A percentile compares a stretch with the other conserved stretches of the same genome.
Conservation (phyloP, 2,797 vertebrate species). For the Protonibea diacanthus region DNA sequence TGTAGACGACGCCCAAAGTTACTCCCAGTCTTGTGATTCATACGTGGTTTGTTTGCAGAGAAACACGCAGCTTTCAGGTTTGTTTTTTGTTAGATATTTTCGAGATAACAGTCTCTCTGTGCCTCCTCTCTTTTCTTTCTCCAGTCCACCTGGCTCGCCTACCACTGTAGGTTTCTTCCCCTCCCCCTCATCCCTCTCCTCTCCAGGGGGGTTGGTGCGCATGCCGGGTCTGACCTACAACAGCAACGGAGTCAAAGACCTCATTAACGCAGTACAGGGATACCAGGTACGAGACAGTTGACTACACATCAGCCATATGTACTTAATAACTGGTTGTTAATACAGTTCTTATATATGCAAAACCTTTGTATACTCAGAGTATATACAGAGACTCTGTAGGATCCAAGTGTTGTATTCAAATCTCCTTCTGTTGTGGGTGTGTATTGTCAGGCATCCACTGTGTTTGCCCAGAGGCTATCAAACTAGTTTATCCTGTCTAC, state of each 20-base stretch:
- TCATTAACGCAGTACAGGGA: slow-evolving; percentile 93
- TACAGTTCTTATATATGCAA: not conserved
- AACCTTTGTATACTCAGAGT: slow-evolving; percentile 13
- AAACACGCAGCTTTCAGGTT: not conserved
- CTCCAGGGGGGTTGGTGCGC: slow-evolving; percentile 86
- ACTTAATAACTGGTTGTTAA: not conserved
- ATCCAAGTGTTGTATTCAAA: slow-evolving; percentile 68
- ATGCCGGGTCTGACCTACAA: slow-evolving; percentile 95
- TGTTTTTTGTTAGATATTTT: slow-evolving; percentile 11
- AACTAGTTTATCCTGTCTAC: slow-evolving; percentile 86
- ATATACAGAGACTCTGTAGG: no score
- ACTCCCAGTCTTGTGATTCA: slow-evolving; percentile 11
- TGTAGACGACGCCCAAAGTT: slow-evolving; percentile 34
- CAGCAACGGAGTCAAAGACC: slow-evolving; percentile 93
- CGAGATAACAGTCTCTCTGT: slow-evolving; percentile 11
- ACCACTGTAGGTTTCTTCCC: slow-evolving; percentile 92
- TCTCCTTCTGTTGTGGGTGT: slow-evolving; percentile 74
- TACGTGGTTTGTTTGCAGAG: slow-evolving; percentile 22
- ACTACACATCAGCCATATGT: not conserved
- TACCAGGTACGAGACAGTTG: slow-evolving; percentile 90
- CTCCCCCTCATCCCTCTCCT: slow-evolving; percentile 86
- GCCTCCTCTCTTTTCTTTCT: slow-evolving; percentile 28
- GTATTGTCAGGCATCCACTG: slow-evolving; percentile 76
- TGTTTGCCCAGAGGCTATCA: slow-evolving; percentile 79
- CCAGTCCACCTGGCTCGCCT: slow-evolving; percentile 96